phyloP scores from a whole-genome alignment of 2,888 invertebrate species.

The Lobophora halterata region DNA sequence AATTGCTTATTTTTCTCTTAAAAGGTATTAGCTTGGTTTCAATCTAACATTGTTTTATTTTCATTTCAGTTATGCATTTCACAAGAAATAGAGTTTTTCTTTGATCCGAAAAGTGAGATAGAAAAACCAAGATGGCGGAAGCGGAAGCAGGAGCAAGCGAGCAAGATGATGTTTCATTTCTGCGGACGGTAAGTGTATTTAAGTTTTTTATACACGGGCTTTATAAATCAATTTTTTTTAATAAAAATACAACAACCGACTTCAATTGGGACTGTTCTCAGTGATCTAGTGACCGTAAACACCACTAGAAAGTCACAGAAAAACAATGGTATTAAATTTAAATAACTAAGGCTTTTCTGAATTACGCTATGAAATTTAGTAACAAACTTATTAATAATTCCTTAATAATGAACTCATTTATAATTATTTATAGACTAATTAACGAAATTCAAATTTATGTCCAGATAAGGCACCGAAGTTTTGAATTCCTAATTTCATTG shows the following conservation, averaged over 20 bases:
- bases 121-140: constrained; percentile 88
- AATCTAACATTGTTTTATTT: constrained; percentile 13
- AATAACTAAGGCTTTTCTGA: constrained; percentile 4
- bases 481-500: not conserved
- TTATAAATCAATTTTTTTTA: no score
- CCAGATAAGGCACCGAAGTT: constrained; percentile 2
- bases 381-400: no score
- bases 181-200: constrained; percentile 93
- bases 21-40: not conserved
- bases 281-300: no score
- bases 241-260: no score
- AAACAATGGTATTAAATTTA: no score
- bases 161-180: constrained; percentile 99
- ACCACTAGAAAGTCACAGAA: no score
- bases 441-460: constrained; percentile 3
- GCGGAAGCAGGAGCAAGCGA: constrained; percentile 96
- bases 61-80: constrained; percentile 64
- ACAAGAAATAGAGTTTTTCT: constrained; percentile 55
- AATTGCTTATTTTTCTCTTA: not conserved
- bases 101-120: constrained; percentile 45
- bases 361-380: no score
- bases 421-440: constrained; percentile 5
- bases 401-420: no score
- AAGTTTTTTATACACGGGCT: no score
- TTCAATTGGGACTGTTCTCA: no score